phyloP scores from a whole-genome alignment of 2,797 vertebrate genomes.

The Pangasius larnaudii region DNA sequence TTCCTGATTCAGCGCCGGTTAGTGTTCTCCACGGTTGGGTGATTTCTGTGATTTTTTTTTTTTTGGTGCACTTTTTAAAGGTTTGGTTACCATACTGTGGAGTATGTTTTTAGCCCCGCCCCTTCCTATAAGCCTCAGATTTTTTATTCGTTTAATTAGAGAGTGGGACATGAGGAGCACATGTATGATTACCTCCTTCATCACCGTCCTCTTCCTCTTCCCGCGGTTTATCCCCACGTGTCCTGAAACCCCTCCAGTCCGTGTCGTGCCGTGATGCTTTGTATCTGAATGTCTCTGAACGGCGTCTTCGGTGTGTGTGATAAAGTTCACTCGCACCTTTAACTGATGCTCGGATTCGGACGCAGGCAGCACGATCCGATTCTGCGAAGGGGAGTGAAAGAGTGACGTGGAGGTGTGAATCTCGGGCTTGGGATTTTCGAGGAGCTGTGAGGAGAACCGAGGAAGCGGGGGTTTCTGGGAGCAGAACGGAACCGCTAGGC shows the following conservation, averaged over 20 bases:
- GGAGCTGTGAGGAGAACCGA: not conserved
- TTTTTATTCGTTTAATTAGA: not conserved
- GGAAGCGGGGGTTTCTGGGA: not conserved
- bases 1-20: not conserved
- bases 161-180: conserved; percentile 63
- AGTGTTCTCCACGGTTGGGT: not conserved
- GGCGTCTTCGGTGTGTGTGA: not conserved
- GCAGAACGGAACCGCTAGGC: not conserved
- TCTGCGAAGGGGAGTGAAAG: not conserved
- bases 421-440: not conserved
- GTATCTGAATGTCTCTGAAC: not conserved
- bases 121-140: not conserved
- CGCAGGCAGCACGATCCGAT: not conserved
- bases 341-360: not conserved
- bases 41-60: not conserved
- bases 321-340: not conserved
- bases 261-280: not conserved
- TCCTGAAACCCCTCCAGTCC: not conserved
- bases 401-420: not conserved
- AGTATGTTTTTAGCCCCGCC: not conserved
- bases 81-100: not conserved
- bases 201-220: conserved; percentile 64
- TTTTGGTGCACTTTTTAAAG: not conserved
- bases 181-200: not conserved
- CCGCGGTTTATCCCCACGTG: conserved; percentile 23